Percentiles rank a stretch among this genome's conserved stretches.
phyloP scores from a whole-genome alignment of 2,888 invertebrate species.

The Tanypteryx hageni region DNA sequence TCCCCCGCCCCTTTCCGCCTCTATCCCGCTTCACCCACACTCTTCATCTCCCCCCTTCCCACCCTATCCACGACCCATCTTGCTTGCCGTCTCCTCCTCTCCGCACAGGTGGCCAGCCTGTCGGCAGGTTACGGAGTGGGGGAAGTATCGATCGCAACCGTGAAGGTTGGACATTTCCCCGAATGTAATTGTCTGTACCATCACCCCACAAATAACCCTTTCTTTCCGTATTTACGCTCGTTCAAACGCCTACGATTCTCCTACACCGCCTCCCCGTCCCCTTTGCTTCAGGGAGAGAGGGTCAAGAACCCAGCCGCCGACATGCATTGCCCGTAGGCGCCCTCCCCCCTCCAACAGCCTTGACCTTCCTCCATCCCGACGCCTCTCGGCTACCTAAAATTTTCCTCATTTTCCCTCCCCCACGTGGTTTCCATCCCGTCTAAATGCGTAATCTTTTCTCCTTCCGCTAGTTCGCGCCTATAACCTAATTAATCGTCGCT shows the following conservation, averaged over 20 bases:
- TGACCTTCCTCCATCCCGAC: slow-evolving; percentile 48
- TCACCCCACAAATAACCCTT: not conserved
- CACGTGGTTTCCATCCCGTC: not conserved
- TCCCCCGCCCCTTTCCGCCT: not conserved
- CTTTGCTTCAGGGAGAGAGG: not conserved
- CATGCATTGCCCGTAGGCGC: slow-evolving; percentile 37
- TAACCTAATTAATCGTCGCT: not conserved
- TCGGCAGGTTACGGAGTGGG: slow-evolving; percentile 57
- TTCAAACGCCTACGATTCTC: not conserved
- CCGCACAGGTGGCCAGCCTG: slow-evolving; percentile 63
- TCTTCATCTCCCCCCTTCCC: not conserved
- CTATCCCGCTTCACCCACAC: not conserved
- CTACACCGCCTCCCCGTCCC: not conserved
- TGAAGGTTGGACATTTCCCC: slow-evolving; percentile 63
- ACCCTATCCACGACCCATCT: slow-evolving; percentile 6
- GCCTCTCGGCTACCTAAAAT: not conserved
- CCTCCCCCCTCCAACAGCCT: slow-evolving; percentile 42
- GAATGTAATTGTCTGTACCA: slow-evolving; percentile 62
- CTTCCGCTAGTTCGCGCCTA: not conserved
- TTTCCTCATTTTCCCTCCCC: not conserved
- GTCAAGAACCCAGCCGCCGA: slow-evolving; percentile 6
- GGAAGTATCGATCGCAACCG: slow-evolving; percentile 58
- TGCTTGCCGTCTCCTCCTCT: slow-evolving; percentile 25
- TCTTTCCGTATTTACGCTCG: slow-evolving; percentile 25
- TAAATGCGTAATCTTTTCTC: not conserved